Evolutionary conservation across 2,797 vertebrate species (phyloP).

Genomic region (Adrianichthys oophorus): DNA sequence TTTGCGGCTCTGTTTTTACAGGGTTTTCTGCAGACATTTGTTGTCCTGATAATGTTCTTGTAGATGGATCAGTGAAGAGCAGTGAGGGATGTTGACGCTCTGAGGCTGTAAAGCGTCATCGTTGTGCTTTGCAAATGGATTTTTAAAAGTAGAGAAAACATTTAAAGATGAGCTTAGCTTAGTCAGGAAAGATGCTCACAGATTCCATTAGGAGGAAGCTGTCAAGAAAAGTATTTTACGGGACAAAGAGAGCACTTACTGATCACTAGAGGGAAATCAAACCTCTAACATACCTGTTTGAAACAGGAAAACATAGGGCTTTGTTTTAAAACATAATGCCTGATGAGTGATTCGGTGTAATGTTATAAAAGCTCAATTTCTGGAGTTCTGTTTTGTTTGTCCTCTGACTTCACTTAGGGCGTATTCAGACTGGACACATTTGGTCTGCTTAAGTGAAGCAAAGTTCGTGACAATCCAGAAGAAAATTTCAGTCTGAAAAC

Average conservation of each 20-base stretch:
- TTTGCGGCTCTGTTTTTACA: not conserved
- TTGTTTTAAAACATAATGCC: no score
- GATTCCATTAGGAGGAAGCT: slow-evolving; percentile 35
- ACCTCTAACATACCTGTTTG: slow-evolving; percentile 1
- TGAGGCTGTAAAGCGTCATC: not conserved
- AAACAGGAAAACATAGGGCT: not conserved
- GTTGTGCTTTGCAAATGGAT: not conserved
- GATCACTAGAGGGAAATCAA: not conserved
- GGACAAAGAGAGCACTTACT: slow-evolving; percentile 7
- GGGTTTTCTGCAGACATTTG: not conserved
- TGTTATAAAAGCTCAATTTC: no score
- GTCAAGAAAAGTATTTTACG: slow-evolving; percentile 49
- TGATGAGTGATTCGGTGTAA: no score
- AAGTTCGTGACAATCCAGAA: no score
- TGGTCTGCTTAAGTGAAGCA: no score
- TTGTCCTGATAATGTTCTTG: not conserved
- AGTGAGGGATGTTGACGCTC: not conserved
- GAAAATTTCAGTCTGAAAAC: no score
- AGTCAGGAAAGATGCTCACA: slow-evolving; percentile 27
- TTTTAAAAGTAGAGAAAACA: slow-evolving; percentile 8
- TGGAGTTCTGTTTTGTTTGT: no score
- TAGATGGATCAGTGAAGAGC: not conserved
- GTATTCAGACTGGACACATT: no score
- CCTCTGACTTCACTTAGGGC: no score
- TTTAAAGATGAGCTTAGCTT: slow-evolving; percentile 47